Base-by-base conservation (phyloP, 2,888 invertebrate genomes). In the Syritta pipiens region DNA sequence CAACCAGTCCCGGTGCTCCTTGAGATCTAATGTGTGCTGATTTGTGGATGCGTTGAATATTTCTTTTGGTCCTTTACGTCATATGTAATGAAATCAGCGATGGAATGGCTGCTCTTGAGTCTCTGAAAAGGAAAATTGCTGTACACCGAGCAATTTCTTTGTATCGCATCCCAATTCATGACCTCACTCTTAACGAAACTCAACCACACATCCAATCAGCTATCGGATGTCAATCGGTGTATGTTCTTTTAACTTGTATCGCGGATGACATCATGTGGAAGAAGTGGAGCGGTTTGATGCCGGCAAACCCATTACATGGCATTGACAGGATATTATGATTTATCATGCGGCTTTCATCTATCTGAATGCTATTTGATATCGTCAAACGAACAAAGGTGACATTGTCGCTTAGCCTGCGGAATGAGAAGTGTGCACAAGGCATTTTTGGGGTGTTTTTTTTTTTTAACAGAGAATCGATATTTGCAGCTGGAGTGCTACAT, bases 311-410 rank as follows among this genome's bases (percentile, higher is more conserved):
- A 59, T 74, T 65, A 30, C 20, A 32, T 67, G 59, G 24, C 32
- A 46, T 30, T 44, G 53, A 62, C 71, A 55, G 62, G 53, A 71
- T 71, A 62, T 53, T 53, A 46, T 71, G 62, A 71, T 60, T 67
- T 57, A 67, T 67, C 55, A 57, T 48, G 14, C 20, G 46, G 48
- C 35, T 40, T 67, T 48, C 37, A 48, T 67, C 55, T 67, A 40
- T 37, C 26, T 48, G 28, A 57, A 67, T 57, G 20, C 14, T 30
- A 57, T 67, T 67, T 28, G 46, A 67, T 46, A 65, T 32, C 9
- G 44, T 65, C 22, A 24, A 20, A 6, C 53, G 30, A 37, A 53
- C 35, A 65, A 57, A 48, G 46, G 44, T 35, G 19, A 14, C 37
- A 28, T 26, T 19, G 19, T n/a, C 46, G 7, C 22, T 37, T 37